Evolutionary conservation across 1,140 invertebrate genomes (phyloP).

Genomic region (Dysdera silvatica): DNA sequence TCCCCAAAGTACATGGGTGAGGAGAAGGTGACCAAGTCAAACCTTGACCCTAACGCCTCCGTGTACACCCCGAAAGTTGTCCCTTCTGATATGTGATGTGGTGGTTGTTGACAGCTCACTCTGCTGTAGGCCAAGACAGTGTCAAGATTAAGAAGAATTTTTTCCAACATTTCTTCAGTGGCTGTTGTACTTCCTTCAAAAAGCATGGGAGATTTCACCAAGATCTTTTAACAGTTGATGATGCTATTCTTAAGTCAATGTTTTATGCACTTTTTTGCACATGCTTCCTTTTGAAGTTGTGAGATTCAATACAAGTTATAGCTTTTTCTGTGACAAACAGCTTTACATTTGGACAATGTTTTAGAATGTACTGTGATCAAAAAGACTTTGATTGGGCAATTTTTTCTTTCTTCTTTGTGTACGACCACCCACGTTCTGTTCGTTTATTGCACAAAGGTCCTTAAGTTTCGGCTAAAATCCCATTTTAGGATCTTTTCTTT

Average conservation of each 20-base stretch:
- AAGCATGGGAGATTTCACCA: not conserved
- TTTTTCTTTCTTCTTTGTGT: not conserved
- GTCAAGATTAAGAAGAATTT: not conserved
- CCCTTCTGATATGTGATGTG: not conserved
- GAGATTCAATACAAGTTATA: not conserved
- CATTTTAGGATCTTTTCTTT: slow-evolving; percentile 10
- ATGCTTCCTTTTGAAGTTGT: slow-evolving; percentile 6
- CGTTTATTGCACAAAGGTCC: no score
- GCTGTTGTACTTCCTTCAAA: slow-evolving; percentile 22
- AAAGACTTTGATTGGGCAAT: not conserved
- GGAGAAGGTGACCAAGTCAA: slow-evolving; percentile 49
- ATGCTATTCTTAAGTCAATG: not conserved
- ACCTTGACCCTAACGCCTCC: slow-evolving; percentile 81
- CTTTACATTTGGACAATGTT: not conserved
- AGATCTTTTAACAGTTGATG: not conserved
- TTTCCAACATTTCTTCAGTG: slow-evolving; percentile 4
- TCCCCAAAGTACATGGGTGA: slow-evolving; percentile 34
- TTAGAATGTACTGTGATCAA: slow-evolving; percentile 21
- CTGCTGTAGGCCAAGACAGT: slow-evolving; percentile 5
- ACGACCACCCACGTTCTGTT: slow-evolving; percentile 25
- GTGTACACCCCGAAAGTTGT: slow-evolving; percentile 73
- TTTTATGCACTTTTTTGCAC: slow-evolving; percentile 20
- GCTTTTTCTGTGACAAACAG: slow-evolving; percentile 16
- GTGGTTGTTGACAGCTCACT: not conserved
- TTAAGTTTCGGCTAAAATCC: no score